Conservation (phyloP, 2,888 invertebrate genomes). For the Cataglyphis livida region DNA sequence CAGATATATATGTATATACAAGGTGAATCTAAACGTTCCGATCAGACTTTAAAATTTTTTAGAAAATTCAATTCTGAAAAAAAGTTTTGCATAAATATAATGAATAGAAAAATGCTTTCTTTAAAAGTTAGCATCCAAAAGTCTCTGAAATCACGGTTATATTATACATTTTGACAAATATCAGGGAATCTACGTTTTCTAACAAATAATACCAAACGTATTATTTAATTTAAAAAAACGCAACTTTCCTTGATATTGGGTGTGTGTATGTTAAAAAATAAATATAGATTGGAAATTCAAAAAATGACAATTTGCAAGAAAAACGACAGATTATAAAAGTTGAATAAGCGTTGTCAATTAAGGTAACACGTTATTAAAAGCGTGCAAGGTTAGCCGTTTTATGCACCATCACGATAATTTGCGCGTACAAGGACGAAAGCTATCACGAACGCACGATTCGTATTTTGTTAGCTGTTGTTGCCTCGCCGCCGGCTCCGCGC, state of each 20-base stretch:
- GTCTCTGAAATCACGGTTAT: too few relatives aligned
- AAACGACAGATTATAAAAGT: background rate
- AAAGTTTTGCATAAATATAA: too few relatives aligned
- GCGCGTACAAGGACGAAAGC: conserved; percentile 8
- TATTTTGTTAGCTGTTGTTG: conserved; percentile 30
- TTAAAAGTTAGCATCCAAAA: too few relatives aligned
- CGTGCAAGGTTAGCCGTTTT: conserved; percentile 31
- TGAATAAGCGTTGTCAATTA: background rate
- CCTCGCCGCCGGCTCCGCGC: background rate
- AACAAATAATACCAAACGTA: too few relatives aligned
- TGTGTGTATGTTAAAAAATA: background rate
- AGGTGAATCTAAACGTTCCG: too few relatives aligned
- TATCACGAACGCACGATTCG: background rate
- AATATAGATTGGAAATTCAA: background rate
- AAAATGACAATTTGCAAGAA: background rate
- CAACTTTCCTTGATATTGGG: too few relatives aligned
- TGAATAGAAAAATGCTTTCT: too few relatives aligned
- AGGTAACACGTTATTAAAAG: conserved; percentile 19
- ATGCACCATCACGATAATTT: conserved; percentile 23
- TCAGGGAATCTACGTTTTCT: too few relatives aligned
- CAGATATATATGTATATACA: background rate
- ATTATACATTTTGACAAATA: too few relatives aligned
- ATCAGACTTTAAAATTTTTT: too few relatives aligned
- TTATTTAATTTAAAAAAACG: too few relatives aligned
- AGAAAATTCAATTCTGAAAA: too few relatives aligned